Base-by-base conservation (phyloP, 2,888 invertebrate genomes). In the Lissocephala sabroskyi region DNA sequence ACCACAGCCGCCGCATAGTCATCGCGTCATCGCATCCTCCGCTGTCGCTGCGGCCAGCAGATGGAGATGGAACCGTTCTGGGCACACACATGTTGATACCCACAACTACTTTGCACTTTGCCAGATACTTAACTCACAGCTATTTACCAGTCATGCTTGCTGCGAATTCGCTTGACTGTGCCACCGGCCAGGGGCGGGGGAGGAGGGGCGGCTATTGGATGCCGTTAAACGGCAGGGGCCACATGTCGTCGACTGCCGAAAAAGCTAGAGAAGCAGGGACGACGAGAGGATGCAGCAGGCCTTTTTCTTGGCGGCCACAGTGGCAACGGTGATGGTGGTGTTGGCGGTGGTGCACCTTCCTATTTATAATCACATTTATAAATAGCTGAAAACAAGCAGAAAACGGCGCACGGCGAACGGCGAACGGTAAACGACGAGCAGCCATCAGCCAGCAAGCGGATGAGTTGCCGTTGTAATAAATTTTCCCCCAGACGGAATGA, bases 81-180 rank as follows among this genome's bases (percentile, higher is more conserved):
- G 3, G 39, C 11, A 18, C n/a, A 11, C 19, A 32, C n/a, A 10
- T 23, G 23, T 28, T 19, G 29, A 44, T 42, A 37, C 45, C 41
- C 45, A 74, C 75, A 80, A 79, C 79, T 81, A 80, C 79, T 82
- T 80, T 81, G 79, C 81, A 80, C 80, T 80, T 80, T 82, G 82
- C 82, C 80, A 82, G 81, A 81, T 80, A 82, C 82, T 80, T 80
- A 82, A 80, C 82, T 76, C 70, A 68, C 65, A 79, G 74, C 76
- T 80, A 80, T 80, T 81, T 82, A 82, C 82, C 79, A 82, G 81
- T 80, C 79, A 81, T 81, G 79, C 78, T 76, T 76, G 79, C 60
- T 73, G 80, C 79, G 74, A 80, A 79, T 79, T 71, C 55, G 79
- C 75, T 79, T 71, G 70, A 65, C 51, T 78, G 79, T 66, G 76